Conservation (phyloP, 2,888 invertebrate genomes). For the Synergus laeviventris region DNA sequence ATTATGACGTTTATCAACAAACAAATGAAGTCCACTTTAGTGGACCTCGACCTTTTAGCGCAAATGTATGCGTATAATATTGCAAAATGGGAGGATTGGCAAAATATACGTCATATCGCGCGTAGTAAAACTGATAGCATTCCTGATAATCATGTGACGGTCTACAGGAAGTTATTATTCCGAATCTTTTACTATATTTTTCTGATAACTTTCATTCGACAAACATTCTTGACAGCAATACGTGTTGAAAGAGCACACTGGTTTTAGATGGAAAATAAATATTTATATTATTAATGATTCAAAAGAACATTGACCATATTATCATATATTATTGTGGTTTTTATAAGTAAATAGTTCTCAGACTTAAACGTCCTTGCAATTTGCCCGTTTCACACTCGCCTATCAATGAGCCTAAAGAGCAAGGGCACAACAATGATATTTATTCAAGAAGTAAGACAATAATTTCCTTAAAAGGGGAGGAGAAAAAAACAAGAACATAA, state of each 20-base stretch:
- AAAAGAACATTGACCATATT: neutral
- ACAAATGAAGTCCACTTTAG: neutral
- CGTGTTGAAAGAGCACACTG: neutral
- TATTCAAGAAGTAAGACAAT: neutral
- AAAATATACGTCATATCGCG: slow-evolving; percentile 2
- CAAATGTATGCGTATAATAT: slow-evolving; percentile 11
- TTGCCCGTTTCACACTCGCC: neutral
- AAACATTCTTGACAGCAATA: neutral
- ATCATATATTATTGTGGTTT: neutral
- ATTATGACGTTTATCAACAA: slow-evolving; percentile 12
- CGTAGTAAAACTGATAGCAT: neutral
- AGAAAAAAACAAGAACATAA: neutral
- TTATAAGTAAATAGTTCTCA: neutral
- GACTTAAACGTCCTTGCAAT: neutral
- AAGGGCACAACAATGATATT: neutral
- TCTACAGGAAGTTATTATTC: neutral
- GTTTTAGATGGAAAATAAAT: neutral
- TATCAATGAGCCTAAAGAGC: slow-evolving; percentile 5
- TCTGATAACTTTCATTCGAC: slow-evolving; percentile 4
- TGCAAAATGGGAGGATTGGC: slow-evolving; percentile 39
- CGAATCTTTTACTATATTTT: neutral
- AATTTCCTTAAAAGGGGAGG: neutral
- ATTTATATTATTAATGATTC: neutral
- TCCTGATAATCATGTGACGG: slow-evolving; percentile 18
- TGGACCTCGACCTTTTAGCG: neutral